Percentiles rank a stretch among this genome's conserved stretches.
phyloP scores from a whole-genome alignment of 2,113 vertebrate genomes.

The Phoxinus phoxinus region DNA sequence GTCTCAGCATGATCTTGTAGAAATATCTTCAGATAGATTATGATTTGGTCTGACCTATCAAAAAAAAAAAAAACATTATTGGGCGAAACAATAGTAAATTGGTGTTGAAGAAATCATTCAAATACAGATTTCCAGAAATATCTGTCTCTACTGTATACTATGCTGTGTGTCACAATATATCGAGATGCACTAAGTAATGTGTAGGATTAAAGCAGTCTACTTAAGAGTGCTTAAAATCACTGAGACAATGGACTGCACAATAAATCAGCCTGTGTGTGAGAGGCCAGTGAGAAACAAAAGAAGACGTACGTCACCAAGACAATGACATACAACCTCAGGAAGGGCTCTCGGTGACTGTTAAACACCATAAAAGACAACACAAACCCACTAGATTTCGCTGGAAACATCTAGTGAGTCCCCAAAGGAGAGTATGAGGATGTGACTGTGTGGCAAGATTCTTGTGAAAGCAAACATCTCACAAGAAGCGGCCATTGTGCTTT shows the following conservation, averaged over 20 bases:
- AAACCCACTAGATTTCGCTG: not conserved
- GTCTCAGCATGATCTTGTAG: not conserved
- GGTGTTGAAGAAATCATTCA: not conserved
- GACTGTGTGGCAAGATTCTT: not conserved
- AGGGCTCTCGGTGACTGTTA: conserved; percentile 7
- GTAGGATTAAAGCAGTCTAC: not conserved
- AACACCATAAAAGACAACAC: not conserved
- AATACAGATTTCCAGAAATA: not conserved
- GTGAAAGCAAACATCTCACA: not conserved
- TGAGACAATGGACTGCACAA: not conserved
- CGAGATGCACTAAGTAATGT: not conserved
- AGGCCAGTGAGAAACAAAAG: conserved; percentile 29
- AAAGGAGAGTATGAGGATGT: not conserved
- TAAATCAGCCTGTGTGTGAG: conserved; percentile 15
- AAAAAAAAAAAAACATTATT: too few relatives aligned
- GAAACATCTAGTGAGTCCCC: not conserved
- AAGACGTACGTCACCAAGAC: conserved; percentile 10
- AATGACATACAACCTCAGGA: conserved; percentile 19
- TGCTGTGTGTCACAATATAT: not conserved
- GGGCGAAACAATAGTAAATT: too few relatives aligned
- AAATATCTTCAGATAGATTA: not conserved
- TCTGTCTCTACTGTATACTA: not conserved
- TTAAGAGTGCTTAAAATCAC: not conserved
- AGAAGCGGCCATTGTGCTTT: not conserved
- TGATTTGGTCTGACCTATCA: not conserved